Evolutionary conservation across 2,888 invertebrate species (phyloP).

Genomic region (Stenurella melanura): DNA sequence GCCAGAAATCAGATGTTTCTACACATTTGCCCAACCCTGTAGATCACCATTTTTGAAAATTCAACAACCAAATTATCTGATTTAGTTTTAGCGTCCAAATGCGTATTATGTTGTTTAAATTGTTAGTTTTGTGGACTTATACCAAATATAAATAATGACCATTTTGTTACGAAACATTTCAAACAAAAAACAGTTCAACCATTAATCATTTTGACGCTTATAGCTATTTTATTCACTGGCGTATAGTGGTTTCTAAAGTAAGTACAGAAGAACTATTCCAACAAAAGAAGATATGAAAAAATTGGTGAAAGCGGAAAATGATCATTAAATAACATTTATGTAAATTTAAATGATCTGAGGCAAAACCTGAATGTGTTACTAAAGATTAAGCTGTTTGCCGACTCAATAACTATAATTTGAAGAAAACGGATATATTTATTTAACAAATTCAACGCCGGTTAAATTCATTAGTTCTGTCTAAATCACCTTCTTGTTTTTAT

Average conservation of each 20-base stretch:
- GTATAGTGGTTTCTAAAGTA: not conserved
- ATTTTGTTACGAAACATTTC: not conserved
- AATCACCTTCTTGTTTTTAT: not conserved
- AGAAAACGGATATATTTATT: not conserved
- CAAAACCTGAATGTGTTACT: too few species aligned
- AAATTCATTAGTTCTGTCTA: not conserved
- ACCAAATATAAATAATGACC: too few species aligned
- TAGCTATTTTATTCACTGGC: not conserved
- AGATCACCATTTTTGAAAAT: too few species aligned
- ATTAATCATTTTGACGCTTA: not conserved
- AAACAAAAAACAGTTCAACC: not conserved
- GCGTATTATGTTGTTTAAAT: too few species aligned
- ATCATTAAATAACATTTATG: conserved; percentile 41
- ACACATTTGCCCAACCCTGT: too few species aligned
- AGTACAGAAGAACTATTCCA: not conserved
- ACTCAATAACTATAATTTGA: not conserved
- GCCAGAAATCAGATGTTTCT: too few species aligned
- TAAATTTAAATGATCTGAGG: conserved; percentile 15
- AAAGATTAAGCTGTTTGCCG: not conserved
- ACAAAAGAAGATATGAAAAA: conserved; percentile 28
- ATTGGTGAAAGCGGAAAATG: conserved; percentile 29
- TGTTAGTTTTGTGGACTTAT: too few species aligned
- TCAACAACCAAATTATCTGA: too few species aligned
- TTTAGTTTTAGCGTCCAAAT: too few species aligned
- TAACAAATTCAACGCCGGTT: not conserved